Conservation (phyloP, 1,140 invertebrate genomes). For the Druon quercuslanigerum region DNA sequence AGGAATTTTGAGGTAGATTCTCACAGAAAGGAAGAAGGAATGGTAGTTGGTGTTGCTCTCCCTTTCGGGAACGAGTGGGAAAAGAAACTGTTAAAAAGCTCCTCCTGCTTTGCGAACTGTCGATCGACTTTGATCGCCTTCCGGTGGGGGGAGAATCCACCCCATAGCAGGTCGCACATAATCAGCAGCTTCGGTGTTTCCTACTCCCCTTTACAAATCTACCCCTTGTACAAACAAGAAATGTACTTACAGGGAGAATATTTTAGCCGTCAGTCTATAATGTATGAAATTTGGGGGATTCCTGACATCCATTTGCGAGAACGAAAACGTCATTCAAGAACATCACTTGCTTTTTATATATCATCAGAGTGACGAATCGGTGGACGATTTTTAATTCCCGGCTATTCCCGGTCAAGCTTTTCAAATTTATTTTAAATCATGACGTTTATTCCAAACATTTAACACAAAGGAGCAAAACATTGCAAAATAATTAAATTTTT, state of each 20-base stretch:
- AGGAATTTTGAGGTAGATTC: slow-evolving; percentile 9
- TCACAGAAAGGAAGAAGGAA: neutral
- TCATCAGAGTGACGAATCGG: too few species aligned
- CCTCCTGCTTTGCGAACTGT: slow-evolving; percentile 6
- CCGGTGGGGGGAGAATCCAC: slow-evolving; percentile 5
- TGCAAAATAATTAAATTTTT: too few species aligned
- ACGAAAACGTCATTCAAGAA: slow-evolving; percentile 7
- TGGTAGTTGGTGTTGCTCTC: slow-evolving; percentile 7
- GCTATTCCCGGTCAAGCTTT: too few species aligned
- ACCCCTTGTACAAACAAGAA: slow-evolving; percentile 24
- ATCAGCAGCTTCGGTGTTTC: slow-evolving; percentile 12
- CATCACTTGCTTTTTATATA: too few species aligned
- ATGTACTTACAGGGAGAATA: slow-evolving; percentile 24
- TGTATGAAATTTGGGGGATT: neutral
- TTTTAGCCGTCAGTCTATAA: slow-evolving; percentile 10
- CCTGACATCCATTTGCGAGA: slow-evolving; percentile 17
- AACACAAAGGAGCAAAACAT: too few species aligned
- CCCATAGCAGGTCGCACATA: neutral
- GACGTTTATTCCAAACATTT: too few species aligned
- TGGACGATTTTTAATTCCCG: too few species aligned
- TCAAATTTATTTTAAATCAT: too few species aligned
- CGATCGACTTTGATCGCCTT: slow-evolving; percentile 30
- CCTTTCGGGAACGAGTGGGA: neutral
- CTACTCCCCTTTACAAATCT: slow-evolving; percentile 26
- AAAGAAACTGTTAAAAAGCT: slow-evolving; percentile 25